Percentiles rank a stretch among this genome's conserved stretches.
These are phyloP conservation scores for Ochlodes sylvanus DNA, from an alignment of 2,888 invertebrate species.

Conservation along the genomic window DNA sequence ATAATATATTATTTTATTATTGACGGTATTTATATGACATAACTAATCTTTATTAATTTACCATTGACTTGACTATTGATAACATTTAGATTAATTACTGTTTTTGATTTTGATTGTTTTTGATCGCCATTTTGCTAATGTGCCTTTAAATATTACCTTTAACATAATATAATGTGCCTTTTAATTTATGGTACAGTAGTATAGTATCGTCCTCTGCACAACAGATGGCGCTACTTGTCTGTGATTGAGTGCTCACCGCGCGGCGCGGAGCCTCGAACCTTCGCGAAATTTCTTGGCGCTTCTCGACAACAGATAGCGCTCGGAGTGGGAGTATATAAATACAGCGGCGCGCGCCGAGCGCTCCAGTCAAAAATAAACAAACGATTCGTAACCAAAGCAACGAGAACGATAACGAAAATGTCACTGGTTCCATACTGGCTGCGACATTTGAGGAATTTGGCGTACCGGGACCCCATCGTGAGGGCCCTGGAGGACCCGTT, in stretches of 20 bases:
- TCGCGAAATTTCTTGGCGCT: conserved; percentile 57
- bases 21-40: too few relatives aligned
- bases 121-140: too few relatives aligned
- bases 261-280: conserved; percentile 52
- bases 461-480: conserved; percentile 63
- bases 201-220: conserved; percentile 36
- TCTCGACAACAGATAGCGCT: conserved; percentile 66
- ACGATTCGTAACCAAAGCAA: conserved; percentile 41
- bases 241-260: neutral
- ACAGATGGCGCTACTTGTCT: conserved; percentile 45
- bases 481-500: conserved; percentile 71
- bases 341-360: conserved; percentile 41
- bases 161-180: too few relatives aligned
- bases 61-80: too few relatives aligned
- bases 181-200: too few relatives aligned
- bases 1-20: neutral
- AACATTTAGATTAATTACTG: too few relatives aligned
- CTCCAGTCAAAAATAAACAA: conserved; percentile 55
- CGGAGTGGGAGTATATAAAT: conserved; percentile 61
- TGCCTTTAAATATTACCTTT: too few relatives aligned
- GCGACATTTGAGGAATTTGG: conserved; percentile 71
- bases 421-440: conserved; percentile 76
- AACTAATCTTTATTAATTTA: too few relatives aligned
- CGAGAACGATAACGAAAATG: conserved; percentile 57
- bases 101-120: too few relatives aligned